phyloP scores from a whole-genome alignment of 2,888 invertebrate species.

The Nyleta sp. region DNA sequence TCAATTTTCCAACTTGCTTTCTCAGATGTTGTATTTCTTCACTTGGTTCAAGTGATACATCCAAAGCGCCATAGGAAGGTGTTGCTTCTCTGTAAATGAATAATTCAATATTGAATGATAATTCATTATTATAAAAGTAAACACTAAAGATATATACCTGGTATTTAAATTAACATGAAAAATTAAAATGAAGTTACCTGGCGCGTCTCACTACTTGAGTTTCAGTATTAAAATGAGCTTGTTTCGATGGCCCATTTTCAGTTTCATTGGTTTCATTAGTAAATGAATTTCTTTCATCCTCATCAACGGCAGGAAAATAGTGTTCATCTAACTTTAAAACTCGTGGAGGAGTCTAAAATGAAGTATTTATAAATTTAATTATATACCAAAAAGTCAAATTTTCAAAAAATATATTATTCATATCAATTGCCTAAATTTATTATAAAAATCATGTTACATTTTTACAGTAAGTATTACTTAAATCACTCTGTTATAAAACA shows the following conservation, averaged over 20 bases:
- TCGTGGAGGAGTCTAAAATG: slow-evolving; percentile 91
- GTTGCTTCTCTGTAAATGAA: slow-evolving; percentile 86
- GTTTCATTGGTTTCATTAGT: slow-evolving; percentile 68
- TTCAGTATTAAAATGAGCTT: slow-evolving; percentile 71
- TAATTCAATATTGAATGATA: not conserved
- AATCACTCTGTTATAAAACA: no score
- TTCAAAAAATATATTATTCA: no score
- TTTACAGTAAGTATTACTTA: no score
- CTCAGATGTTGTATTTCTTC: slow-evolving; percentile 93
- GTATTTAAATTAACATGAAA: no score
- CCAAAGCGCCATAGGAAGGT: slow-evolving; percentile 82
- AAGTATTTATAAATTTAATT: not conserved
- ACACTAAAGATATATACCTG: no score
- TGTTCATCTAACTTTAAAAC: slow-evolving; percentile 93
- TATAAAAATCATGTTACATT: no score
- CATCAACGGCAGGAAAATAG: slow-evolving; percentile 88
- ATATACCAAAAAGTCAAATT: no score
- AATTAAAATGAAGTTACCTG: slow-evolving; percentile 70
- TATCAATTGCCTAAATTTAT: no score
- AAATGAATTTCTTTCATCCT: slow-evolving; percentile 83
- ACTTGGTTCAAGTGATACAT: slow-evolving; percentile 82
- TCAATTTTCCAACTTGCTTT: slow-evolving; percentile 93
- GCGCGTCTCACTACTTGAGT: slow-evolving; percentile 74
- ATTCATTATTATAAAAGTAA: no score
- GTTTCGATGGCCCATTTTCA: slow-evolving; percentile 67